Percentiles rank a stretch among this genome's conserved stretches.
phyloP scores from a whole-genome alignment of 2,888 invertebrate genomes.

The Lacanobia oleracea region DNA sequence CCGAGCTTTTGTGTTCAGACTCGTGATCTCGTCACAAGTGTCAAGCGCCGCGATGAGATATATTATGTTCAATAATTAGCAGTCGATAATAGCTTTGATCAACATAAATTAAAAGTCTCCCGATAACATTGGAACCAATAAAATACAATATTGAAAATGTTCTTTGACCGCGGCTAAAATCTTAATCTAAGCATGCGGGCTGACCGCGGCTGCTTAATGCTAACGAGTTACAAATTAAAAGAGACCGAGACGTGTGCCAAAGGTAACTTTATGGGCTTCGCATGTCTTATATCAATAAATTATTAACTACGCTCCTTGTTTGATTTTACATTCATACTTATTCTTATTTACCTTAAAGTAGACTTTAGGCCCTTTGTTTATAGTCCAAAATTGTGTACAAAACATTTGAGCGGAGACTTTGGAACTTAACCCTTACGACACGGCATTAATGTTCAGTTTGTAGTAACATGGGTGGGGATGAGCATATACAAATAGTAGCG shows the following conservation, averaged over 20 bases:
- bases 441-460: slow-evolving; percentile 82
- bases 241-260: slow-evolving; percentile 89
- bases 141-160: slow-evolving; percentile 74
- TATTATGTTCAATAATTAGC: slow-evolving; percentile 68
- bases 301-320: slow-evolving; percentile 89
- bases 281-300: slow-evolving; percentile 91
- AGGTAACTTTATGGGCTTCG: slow-evolving; percentile 90
- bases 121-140: slow-evolving; percentile 71
- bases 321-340: slow-evolving; percentile 86
- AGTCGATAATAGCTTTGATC: slow-evolving; percentile 59
- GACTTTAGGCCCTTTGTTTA: slow-evolving; percentile 80
- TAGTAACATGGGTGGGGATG: slow-evolving; percentile 74
- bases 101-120: slow-evolving; percentile 72
- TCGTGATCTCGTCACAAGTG: not conserved
- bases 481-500: slow-evolving; percentile 76
- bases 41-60: slow-evolving; percentile 2
- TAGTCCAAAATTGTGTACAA: slow-evolving; percentile 78
- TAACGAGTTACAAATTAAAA: slow-evolving; percentile 90
- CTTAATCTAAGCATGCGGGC: slow-evolving; percentile 82
- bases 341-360: slow-evolving; percentile 79
- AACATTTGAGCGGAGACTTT: slow-evolving; percentile 68
- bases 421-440: slow-evolving; percentile 83
- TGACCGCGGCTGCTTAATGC: slow-evolving; percentile 77
- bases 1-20: slow-evolving; percentile 11
- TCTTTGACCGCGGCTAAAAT: slow-evolving; percentile 78